Evolutionary conservation across 2,888 invertebrate species (phyloP).

Genomic region (Hartigia nigra): DNA sequence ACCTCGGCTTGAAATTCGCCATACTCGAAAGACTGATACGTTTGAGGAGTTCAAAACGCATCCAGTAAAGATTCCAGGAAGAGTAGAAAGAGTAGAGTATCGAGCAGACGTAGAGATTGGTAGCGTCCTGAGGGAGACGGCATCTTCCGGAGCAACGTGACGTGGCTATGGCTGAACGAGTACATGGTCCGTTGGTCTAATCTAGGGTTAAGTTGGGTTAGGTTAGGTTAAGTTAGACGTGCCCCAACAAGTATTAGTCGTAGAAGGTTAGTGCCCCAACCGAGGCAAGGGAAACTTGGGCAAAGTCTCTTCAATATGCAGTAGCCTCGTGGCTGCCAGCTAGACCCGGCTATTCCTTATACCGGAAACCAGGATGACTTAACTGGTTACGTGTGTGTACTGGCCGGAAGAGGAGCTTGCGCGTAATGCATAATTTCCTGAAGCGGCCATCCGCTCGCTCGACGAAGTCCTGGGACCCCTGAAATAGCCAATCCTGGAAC

Average conservation of each 20-base stretch:
- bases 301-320: constrained; percentile 19
- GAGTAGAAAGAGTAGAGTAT: neutral
- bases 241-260: constrained; percentile 49
- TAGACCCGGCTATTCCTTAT: constrained; percentile 12
- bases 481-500: neutral
- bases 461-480: neutral
- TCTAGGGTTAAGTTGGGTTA: constrained; percentile 54
- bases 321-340: neutral
- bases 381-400: neutral
- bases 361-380: neutral
- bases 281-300: constrained; percentile 37
- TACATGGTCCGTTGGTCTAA: constrained; percentile 51
- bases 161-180: constrained; percentile 28
- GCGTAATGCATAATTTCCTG: neutral
- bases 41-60: neutral
- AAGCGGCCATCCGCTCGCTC: neutral
- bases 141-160: neutral
- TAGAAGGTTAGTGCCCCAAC: constrained; percentile 38
- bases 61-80: neutral
- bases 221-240: constrained; percentile 54
- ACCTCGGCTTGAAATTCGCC: neutral
- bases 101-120: neutral
- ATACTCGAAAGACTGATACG: neutral
- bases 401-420: neutral
- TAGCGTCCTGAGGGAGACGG: neutral